A percentile compares a stretch with the other conserved stretches of the same genome.
These are phyloP conservation scores for Drosophila varians DNA, from an alignment of 1,140 invertebrate species.

Conservation along the genomic window DNA sequence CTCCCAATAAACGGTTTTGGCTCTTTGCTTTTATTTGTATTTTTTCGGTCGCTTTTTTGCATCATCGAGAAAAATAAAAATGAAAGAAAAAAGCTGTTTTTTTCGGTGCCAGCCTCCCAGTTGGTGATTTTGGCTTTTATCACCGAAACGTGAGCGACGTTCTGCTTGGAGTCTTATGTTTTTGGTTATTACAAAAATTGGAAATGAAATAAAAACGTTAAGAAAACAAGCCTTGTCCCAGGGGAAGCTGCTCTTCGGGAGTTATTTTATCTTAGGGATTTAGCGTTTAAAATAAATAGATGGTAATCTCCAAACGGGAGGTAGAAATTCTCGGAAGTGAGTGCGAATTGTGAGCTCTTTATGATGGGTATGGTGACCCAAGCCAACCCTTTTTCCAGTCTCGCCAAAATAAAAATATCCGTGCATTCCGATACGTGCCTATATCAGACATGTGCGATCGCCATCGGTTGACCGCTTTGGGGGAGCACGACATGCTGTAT, in stretches of 20 bases:
- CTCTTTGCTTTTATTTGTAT: background rate
- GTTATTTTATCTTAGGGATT: too few species aligned
- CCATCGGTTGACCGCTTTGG: conserved; percentile 8
- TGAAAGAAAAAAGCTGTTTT: conserved; percentile 33
- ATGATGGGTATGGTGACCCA: conserved; percentile 42
- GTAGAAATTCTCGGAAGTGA: background rate
- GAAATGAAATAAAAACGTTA: conserved; percentile 33
- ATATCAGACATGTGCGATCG: conserved; percentile 54
- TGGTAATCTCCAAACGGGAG: too few species aligned
- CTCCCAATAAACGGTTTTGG: conserved; percentile 7
- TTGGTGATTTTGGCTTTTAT: conserved; percentile 36
- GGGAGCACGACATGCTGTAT: conserved; percentile 2
- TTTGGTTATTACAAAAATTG: conserved; percentile 40
- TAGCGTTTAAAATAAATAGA: too few species aligned
- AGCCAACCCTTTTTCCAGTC: conserved; percentile 48
- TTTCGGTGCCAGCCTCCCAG: conserved; percentile 9
- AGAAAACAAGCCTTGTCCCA: conserved; percentile 2
- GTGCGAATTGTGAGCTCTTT: conserved; percentile 18
- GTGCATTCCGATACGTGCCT: conserved; percentile 17
- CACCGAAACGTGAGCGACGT: conserved; percentile 52
- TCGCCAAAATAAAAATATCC: background rate
- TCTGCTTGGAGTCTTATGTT: conserved; percentile 39
- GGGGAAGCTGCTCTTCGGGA: too few species aligned
- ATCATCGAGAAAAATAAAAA: conserved; percentile 32
- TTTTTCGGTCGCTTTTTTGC: conserved; percentile 8